Evolutionary conservation across 2,888 invertebrate genomes (phyloP), one percentile per base, ranked within the genome.

Genomic region (Diarsia rubi): DNA sequence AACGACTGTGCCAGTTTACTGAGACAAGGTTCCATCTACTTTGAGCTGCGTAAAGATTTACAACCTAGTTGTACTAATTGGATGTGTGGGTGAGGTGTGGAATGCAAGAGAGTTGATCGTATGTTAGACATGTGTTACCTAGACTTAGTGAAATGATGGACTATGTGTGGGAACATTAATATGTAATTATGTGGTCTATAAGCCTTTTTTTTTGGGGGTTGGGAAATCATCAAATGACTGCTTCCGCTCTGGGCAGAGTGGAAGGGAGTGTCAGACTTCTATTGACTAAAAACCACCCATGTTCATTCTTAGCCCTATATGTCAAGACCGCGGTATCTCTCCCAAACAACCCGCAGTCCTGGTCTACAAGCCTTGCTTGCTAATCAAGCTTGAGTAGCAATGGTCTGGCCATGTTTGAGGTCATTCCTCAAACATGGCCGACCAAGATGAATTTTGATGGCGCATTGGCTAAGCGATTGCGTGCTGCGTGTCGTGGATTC

Each of bases 21-120:
- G 82, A 83, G 85, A 89, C 88, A 92, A 82, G 88, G 90, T 91
- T 86, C 87, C 83, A 88, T 87, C 88, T 87, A 83, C 85, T 87
- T 89, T 88, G 89, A 86, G 76, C 70, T 79, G 81, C 75, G 68
- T 84, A 78, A 81, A 86, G 87, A 88, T 90, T 89, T 88, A 88
- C 87, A 84, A 85, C 86, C 83, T 89, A 89, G 88, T 88, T 83
- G 74, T 69, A 78, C 83, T 90, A 89, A 89, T 89, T 87, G 87
- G 84, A 86, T 85, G 83, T 70, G 79, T 78, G 69, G 21, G 74
- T 49, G 47, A 76, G 57, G 76, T 84, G 63, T 47, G 52, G 42
- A 62, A 42, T 68, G 66, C 82, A 60, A 31, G 57, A 19, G 57
- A 69, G 52, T 70, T 54, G 52, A 69, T 73, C 77, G 54, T 54